Evolutionary conservation across 2,797 vertebrate genomes (phyloP), one percentile per base, ranked within the genome.

Genomic region (Centroberyx gerrardi): DNA sequence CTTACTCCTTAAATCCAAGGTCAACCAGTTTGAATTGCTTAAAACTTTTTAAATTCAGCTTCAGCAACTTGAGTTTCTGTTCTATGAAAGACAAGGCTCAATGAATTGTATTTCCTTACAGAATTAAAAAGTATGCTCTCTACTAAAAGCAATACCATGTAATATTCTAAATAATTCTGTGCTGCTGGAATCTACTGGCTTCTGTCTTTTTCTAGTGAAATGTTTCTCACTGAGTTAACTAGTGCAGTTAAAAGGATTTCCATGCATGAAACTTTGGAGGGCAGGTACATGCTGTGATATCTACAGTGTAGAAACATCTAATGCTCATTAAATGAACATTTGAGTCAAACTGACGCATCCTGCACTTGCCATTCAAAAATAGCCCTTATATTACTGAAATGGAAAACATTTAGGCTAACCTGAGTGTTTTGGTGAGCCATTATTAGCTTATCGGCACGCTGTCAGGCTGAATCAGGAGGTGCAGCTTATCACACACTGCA

Each of bases 391-490:
- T 72, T 65, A 49, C 61, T 61, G 65, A 85, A 81, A 84, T 74
- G 72, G 75, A 82, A 88, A 87, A 77, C 75, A 82, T 87, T 87
- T 66, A 75, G 48, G 49, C 69, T 33, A 64, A 72, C 59, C 67
- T 76, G 62, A 78, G 72, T 86, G 84, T 80, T 80, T 83, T 56
- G 42, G 67, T 67, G 62, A 86, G 55, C 38, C 65, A 81, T 84
- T 84, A 83, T 86, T 79, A 79, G 84, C 86, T 87, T 69, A 87
- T 93, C 80, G 15, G 60, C 74, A 62, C 80, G 87, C 84, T 90
- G 90, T 88, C 90, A 87, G 83, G 68, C 76, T 60, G 75, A 84
- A 90, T 91, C 80, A 85, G 81, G 62, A 82, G 78, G 59, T 82
- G 67, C 65, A 74, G 72, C 76, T 88, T 90, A 83, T 90, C 85